phyloP scores from a whole-genome alignment of 1,140 invertebrate genomes.

The Pachyrhynchus sulphureomaculatus region DNA sequence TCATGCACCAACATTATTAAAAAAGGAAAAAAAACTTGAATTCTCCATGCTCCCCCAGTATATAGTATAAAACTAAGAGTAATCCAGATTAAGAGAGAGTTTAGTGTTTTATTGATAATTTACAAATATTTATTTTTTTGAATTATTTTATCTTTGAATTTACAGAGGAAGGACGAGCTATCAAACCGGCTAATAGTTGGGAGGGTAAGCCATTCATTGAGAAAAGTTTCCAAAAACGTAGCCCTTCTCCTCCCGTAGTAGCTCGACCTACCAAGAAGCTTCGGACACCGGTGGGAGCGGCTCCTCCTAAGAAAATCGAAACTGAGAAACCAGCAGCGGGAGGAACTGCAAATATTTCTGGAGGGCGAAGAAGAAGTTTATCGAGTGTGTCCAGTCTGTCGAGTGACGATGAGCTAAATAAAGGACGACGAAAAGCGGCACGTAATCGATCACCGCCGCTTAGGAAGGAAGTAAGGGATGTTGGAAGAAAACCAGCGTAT shows the following conservation, averaged over 20 bases:
- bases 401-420: constrained; percentile 41
- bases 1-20: too few relatives aligned
- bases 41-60: too few relatives aligned
- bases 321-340: background rate
- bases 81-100: too few relatives aligned
- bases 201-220: constrained; percentile 15
- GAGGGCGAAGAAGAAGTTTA: constrained; percentile 35
- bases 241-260: constrained; percentile 48
- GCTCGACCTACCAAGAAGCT: constrained; percentile 37
- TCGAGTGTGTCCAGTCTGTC: constrained; percentile 47
- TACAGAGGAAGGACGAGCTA: constrained; percentile 3
- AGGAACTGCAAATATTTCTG: background rate
- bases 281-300: background rate
- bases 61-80: too few relatives aligned
- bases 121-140: too few relatives aligned
- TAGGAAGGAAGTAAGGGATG: background rate
- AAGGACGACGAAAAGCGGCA: constrained; percentile 4
- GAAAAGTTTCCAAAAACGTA: constrained; percentile 36
- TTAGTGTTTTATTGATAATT: too few relatives aligned
- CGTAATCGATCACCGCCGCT: constrained; percentile 6
- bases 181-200: constrained; percentile 9
- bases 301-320: constrained; percentile 12
- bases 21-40: too few relatives aligned
- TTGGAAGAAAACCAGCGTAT: constrained; percentile 14
- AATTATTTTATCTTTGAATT: background rate